phyloP scores from a whole-genome alignment of 2,113 vertebrate genomes.

The Pipa parva region DNA sequence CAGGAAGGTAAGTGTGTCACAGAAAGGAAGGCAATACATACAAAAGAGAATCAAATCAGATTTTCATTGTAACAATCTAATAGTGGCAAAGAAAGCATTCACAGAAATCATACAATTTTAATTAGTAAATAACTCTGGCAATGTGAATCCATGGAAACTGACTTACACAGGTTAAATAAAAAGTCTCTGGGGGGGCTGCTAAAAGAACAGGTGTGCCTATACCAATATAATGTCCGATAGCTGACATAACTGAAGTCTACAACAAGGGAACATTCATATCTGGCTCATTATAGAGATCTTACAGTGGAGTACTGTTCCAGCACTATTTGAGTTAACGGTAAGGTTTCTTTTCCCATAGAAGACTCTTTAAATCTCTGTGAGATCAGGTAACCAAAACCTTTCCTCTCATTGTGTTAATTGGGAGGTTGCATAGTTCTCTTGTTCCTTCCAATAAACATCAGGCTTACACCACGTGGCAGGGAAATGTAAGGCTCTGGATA shows the following conservation, averaged over 20 bases:
- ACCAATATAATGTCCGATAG: too few species aligned
- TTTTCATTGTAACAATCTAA: background rate
- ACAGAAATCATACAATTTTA: too few species aligned
- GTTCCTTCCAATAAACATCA: conserved; percentile 37
- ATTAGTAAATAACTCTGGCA: too few species aligned
- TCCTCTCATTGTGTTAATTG: conserved; percentile 10
- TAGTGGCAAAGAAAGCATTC: background rate
- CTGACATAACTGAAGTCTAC: too few species aligned
- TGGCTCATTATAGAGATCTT: too few species aligned
- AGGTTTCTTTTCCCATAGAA: background rate
- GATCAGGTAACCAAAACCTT: conserved; percentile 15
- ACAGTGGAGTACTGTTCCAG: background rate
- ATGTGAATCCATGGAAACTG: too few species aligned
- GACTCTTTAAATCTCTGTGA: conserved; percentile 5
- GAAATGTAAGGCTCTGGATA: background rate
- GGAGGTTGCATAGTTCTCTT: conserved; percentile 17
- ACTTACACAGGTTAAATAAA: too few species aligned
- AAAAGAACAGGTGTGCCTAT: too few species aligned
- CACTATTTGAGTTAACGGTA: background rate
- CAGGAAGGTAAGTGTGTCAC: conserved; percentile 1
- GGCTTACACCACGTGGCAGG: conserved; percentile 22
- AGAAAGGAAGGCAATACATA: background rate
- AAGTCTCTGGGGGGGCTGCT: too few species aligned
- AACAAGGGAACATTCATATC: too few species aligned
- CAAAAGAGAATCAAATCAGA: background rate